These are phyloP conservation scores for Eulemur albifrons DNA, from an alignment of 2,797 vertebrate species.

Conservation along the genomic window DNA sequence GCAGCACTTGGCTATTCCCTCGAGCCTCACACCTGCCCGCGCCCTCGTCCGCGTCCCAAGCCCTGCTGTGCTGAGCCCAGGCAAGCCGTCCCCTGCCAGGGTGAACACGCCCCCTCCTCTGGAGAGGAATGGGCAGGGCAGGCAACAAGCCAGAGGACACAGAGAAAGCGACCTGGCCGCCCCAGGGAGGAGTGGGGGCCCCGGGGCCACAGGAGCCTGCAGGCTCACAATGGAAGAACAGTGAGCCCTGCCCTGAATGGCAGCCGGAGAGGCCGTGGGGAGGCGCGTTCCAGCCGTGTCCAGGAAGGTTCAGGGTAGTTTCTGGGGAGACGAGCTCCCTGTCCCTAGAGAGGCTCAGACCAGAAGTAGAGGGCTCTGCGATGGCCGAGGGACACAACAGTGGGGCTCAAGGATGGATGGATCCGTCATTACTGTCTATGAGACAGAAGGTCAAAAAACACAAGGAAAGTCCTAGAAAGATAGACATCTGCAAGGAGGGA, in stretches of 20 bases:
- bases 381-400: background rate
- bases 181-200: background rate
- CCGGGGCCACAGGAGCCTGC: background rate
- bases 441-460: background rate
- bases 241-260: background rate
- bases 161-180: too few species aligned
- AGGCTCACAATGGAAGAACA: background rate
- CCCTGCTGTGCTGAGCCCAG: background rate
- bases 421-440: background rate
- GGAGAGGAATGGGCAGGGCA: background rate
- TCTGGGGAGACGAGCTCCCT: background rate
- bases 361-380: background rate
- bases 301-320: background rate
- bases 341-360: background rate
- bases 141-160: background rate
- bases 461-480: background rate
- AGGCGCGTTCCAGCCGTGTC: background rate
- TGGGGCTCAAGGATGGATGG: background rate
- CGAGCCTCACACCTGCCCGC: background rate
- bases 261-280: fast-evolving
- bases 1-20: background rate
- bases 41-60: background rate
- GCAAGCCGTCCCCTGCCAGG: background rate
- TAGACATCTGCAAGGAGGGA: background rate
- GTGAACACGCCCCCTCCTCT: background rate